Evolutionary conservation across 2,888 invertebrate genomes (phyloP).

Genomic region (Poecilobothrus nobilitatus): DNA sequence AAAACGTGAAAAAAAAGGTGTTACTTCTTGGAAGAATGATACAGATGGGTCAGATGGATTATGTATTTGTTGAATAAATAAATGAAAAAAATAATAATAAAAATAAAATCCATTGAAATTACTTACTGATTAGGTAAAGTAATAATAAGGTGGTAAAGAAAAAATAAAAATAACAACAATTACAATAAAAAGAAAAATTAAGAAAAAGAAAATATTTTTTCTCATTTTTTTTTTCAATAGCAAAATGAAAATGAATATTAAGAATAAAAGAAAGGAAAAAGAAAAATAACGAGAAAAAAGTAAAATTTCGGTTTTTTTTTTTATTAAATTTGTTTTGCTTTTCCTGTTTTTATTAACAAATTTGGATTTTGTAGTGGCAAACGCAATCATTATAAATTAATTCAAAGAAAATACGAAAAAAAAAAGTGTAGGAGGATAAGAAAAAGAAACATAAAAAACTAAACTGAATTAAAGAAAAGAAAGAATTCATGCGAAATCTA

Average conservation of each 20-base stretch:
- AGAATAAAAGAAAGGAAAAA: neutral
- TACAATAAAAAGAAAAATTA: too few species aligned
- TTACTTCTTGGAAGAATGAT: too few species aligned
- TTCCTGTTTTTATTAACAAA: too few species aligned
- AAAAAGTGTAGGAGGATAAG: neutral
- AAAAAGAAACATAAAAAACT: neutral
- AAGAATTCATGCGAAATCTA: neutral
- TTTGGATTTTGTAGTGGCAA: neutral
- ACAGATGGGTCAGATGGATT: neutral
- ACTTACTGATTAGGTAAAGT: slow-evolving; percentile 3
- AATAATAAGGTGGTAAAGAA: slow-evolving; percentile 2
- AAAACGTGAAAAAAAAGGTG: too few species aligned
- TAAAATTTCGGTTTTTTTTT: neutral
- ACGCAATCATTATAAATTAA: slow-evolving; percentile 6
- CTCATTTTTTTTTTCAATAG: too few species aligned
- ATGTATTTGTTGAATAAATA: neutral
- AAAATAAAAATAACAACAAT: neutral
- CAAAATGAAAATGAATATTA: neutral
- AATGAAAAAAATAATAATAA: neutral
- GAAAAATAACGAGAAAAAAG: neutral
- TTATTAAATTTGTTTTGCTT: neutral
- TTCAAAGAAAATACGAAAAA: neutral
- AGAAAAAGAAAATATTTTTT: too few species aligned
- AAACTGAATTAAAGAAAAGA: neutral
- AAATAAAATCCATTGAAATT: neutral